Evolutionary conservation across 92 coral and sea anemone species (phyloP).

Genomic region (Blastomussa wellsi): DNA sequence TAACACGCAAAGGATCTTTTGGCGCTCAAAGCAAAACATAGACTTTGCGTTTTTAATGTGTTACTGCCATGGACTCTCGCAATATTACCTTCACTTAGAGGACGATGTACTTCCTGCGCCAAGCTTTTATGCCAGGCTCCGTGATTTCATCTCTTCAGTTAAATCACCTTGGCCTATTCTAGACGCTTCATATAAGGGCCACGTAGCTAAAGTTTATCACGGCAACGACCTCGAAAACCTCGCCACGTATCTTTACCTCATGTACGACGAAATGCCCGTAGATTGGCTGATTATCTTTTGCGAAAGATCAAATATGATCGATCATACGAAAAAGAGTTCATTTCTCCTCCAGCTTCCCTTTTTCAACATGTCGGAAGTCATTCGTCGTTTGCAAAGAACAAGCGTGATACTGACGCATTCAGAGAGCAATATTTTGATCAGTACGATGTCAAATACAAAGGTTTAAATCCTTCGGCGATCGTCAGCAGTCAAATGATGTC

Average conservation of each 20-base stretch:
- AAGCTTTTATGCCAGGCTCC: conserved; percentile 61
- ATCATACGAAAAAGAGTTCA: not conserved
- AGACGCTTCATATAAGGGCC: conserved; percentile 60
- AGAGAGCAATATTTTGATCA: conserved; percentile 62
- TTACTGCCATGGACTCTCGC: conserved; percentile 58
- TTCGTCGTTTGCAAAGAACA: conserved; percentile 47
- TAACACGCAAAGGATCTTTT: conserved; percentile 45
- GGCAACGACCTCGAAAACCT: conserved; percentile 48
- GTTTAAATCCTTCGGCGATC: conserved; percentile 65
- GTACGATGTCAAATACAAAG: conserved; percentile 59
- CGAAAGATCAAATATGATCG: conserved; percentile 7
- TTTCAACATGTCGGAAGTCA: conserved; percentile 60
- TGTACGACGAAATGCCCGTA: conserved; percentile 78
- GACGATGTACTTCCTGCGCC: conserved; percentile 71
- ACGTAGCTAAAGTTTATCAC: conserved; percentile 70
- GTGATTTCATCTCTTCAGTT: conserved; percentile 54
- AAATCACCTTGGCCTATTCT: conserved; percentile 46
- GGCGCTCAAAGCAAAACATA: conserved; percentile 80
- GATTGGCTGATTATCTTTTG: conserved; percentile 70
- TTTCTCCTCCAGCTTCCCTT: conserved; percentile 26
- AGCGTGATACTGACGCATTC: not conserved
- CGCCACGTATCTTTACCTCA: conserved; percentile 54
- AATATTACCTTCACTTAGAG: conserved; percentile 71
- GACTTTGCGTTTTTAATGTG: conserved; percentile 76
- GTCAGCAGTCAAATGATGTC: conserved; percentile 20